Percentiles rank a stretch among this genome's conserved stretches.
phyloP scores from a whole-genome alignment of 1,140 invertebrate genomes.

The Phenacoccus solenopsis region DNA sequence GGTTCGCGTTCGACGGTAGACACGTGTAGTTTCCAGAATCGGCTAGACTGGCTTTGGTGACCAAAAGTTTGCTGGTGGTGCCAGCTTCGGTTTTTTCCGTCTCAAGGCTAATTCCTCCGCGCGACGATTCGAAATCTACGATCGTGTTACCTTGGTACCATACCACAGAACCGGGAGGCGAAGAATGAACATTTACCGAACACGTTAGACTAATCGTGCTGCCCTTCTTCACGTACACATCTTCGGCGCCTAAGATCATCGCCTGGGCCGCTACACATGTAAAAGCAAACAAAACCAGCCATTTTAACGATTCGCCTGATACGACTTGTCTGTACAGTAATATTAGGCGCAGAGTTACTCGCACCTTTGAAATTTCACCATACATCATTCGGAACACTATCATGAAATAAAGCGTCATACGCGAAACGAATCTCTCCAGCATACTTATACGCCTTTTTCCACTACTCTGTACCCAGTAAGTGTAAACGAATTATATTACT shows the following conservation, averaged over 20 bases:
- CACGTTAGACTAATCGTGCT: conserved; percentile 81
- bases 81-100: conserved; percentile 79
- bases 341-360: too few species aligned
- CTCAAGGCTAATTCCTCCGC: conserved; percentile 69
- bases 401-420: too few species aligned
- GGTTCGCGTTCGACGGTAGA: conserved; percentile 72
- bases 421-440: too few species aligned
- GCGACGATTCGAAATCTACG: conserved; percentile 72
- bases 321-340: too few species aligned
- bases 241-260: conserved; percentile 67
- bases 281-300: too few species aligned
- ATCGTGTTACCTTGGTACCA: conserved; percentile 71
- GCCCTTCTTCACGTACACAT: conserved; percentile 78
- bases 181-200: conserved; percentile 74
- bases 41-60: conserved; percentile 67
- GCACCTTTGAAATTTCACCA: too few species aligned
- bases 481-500: too few species aligned
- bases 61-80: conserved; percentile 74
- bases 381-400: too few species aligned
- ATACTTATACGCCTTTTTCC: too few species aligned
- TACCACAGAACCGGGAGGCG: conserved; percentile 58
- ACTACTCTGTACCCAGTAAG: too few species aligned
- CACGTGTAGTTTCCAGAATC: conserved; percentile 86
- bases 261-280: conserved; percentile 67
- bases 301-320: too few species aligned